Conservation (phyloP, 2,888 invertebrate species). For the Aradus depressus region DNA sequence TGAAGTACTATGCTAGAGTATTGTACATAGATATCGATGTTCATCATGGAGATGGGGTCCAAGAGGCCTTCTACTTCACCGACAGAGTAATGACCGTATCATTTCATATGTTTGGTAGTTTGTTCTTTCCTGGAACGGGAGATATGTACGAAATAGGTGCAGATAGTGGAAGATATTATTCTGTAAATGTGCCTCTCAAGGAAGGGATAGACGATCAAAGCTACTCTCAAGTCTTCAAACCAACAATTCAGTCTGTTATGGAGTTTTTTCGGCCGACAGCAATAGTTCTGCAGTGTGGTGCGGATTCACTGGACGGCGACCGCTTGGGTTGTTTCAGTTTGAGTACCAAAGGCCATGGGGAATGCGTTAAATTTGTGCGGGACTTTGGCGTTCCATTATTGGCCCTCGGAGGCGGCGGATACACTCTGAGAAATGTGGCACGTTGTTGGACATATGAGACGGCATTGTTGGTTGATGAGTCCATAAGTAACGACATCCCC, state of each 20-base stretch:
- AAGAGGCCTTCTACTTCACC: constrained; percentile 94
- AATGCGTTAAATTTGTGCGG: constrained; percentile 94
- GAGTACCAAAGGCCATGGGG: constrained; percentile 89
- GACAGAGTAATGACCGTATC: constrained; percentile 99
- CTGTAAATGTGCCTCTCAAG: constrained; percentile 94
- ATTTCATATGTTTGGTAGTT: constrained; percentile 96
- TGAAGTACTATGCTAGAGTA: constrained; percentile 88
- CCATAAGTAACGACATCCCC: constrained; percentile 88
- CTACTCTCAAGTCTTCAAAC: constrained; percentile 84
- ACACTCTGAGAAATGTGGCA: constrained; percentile 92
- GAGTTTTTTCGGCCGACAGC: constrained; percentile 93
- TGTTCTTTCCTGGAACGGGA: constrained; percentile 96
- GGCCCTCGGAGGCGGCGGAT: constrained; percentile 71
- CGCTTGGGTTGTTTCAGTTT: constrained; percentile 91
- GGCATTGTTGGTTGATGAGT: constrained; percentile 81
- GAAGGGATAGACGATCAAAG: constrained; percentile 95
- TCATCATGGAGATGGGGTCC: constrained; percentile 93
- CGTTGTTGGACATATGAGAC: constrained; percentile 99
- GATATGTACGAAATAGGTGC: constrained; percentile 98
- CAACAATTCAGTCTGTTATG: constrained; percentile 86
- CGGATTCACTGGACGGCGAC: constrained; percentile 94
- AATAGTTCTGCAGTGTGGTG: constrained; percentile 95
- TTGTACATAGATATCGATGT: constrained; percentile 98
- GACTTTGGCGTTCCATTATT: constrained; percentile 82
- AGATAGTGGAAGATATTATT: constrained; percentile 90